A percentile compares a stretch with the other conserved stretches of the same genome.
Conservation (phyloP, 2,888 invertebrate genomes). For the Thysanoteuthis rhombus region DNA sequence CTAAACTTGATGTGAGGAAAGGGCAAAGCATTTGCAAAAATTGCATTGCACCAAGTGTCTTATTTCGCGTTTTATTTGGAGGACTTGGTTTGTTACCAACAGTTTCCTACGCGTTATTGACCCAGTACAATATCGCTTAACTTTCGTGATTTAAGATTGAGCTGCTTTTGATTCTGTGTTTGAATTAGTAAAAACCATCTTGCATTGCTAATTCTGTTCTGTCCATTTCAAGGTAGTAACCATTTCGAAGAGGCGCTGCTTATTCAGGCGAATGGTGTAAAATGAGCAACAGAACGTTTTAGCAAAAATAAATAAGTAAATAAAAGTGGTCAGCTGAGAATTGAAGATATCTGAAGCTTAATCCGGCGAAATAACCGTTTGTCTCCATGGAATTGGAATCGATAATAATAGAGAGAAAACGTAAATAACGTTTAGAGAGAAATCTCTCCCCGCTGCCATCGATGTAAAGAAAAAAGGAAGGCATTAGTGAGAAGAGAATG, state of each 20-base stretch:
- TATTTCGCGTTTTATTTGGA: background rate
- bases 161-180: background rate
- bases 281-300: background rate
- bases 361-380: conserved; percentile 12
- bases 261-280: background rate
- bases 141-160: background rate
- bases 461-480: background rate
- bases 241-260: background rate
- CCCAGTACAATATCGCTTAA: background rate
- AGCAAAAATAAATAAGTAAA: background rate
- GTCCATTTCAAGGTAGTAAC: background rate
- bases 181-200: background rate
- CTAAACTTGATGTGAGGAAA: background rate
- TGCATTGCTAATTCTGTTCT: background rate
- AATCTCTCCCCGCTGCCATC: background rate
- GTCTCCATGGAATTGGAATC: background rate
- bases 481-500: background rate
- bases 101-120: background rate
- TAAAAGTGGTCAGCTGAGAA: background rate
- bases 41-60: background rate
- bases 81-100: background rate
- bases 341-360: background rate
- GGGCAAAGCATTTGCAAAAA: background rate
- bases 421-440: background rate
- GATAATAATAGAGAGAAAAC: background rate